Percentiles rank a stretch among this genome's conserved stretches.
These are phyloP conservation scores for Paratilapia polleni DNA, from an alignment of 2,113 vertebrate species.

Conservation along the genomic window DNA sequence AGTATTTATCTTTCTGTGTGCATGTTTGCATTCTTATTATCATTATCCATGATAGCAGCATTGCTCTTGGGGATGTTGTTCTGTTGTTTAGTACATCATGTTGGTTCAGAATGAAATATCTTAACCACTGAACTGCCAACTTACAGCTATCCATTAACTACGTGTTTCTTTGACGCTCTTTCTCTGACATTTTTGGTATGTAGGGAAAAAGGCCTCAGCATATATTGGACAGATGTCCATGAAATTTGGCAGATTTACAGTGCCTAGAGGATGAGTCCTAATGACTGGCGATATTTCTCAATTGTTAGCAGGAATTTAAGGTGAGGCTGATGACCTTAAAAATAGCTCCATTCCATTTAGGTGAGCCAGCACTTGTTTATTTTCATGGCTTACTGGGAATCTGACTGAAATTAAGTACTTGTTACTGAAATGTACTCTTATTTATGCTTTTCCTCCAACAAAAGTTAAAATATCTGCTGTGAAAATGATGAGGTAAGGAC, in stretches of 20 bases:
- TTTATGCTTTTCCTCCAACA: neutral
- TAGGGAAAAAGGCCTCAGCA: neutral
- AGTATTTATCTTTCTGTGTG: conserved; percentile 1
- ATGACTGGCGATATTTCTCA: neutral
- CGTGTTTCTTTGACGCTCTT: neutral
- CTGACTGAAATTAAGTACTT: neutral
- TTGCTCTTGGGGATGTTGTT: neutral
- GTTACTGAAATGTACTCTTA: neutral
- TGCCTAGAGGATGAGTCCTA: neutral
- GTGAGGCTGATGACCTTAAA: neutral
- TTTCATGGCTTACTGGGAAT: neutral
- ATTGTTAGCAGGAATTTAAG: conserved; percentile 1
- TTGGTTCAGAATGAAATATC: neutral
- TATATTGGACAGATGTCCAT: neutral
- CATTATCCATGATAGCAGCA: neutral
- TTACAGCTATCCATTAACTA: neutral
- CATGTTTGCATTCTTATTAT: neutral
- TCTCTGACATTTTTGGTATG: neutral
- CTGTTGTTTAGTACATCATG: neutral
- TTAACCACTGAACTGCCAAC: neutral
- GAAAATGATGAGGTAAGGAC: neutral
- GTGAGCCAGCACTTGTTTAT: neutral
- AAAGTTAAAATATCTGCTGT: neutral
- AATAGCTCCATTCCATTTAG: neutral
- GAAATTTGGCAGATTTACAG: neutral